Percentiles rank a stretch among this genome's conserved stretches.
Evolutionary conservation across 2,797 vertebrate genomes (phyloP).

Genomic region (Chelmon rostratus): DNA sequence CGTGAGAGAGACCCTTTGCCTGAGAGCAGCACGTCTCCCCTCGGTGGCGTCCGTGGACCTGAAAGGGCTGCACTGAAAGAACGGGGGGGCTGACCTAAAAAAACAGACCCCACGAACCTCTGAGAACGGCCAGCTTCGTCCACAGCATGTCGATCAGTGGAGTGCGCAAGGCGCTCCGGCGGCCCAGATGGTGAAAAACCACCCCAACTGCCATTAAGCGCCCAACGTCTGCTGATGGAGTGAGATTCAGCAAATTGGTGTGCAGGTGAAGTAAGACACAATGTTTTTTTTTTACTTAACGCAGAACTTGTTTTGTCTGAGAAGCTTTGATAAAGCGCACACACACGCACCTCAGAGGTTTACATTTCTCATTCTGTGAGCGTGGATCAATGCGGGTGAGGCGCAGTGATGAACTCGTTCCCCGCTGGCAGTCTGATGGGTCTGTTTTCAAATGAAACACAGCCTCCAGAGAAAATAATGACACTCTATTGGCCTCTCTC

Average conservation of each 20-base stretch:
- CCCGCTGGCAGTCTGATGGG: conserved; percentile 52
- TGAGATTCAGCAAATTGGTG: not conserved
- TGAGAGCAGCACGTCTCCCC: conserved; percentile 60
- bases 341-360: conserved; percentile 22
- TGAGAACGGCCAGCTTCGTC: conserved; percentile 7
- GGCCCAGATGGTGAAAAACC: not conserved
- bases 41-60: conserved; percentile 56
- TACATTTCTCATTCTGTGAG: conserved; percentile 47
- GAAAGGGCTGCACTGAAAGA: conserved; percentile 56
- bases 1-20: conserved; percentile 56
- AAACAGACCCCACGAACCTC: conserved; percentile 7
- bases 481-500: conserved; percentile 47
- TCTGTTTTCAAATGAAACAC: conserved; percentile 71
- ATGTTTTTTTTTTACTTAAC: not conserved
- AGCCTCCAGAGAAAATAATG: conserved; percentile 58
- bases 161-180: not conserved
- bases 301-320: conserved; percentile 26
- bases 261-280: not conserved
- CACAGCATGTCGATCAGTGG: conserved; percentile 15
- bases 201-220: not conserved
- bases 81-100: conserved; percentile 64
- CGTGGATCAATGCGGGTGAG: conserved; percentile 62
- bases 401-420: conserved; percentile 68
- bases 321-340: conserved; percentile 4
- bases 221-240: not conserved